These are phyloP conservation scores for Habroteleia sp. DNA, from an alignment of 2,888 invertebrate species.

Conservation along the genomic window DNA sequence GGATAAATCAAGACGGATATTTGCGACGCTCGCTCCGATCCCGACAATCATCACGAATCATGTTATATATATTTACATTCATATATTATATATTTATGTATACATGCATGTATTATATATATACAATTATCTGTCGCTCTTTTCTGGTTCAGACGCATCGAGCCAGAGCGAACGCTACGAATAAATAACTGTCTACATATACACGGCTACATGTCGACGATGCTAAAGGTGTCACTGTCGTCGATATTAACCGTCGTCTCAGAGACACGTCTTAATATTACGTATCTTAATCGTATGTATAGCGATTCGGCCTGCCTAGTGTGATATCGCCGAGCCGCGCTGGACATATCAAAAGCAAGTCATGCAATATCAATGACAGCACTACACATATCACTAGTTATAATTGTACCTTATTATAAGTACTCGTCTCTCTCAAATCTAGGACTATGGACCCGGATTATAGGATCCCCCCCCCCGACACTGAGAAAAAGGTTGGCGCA, in stretches of 20 bases:
- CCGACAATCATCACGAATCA: constrained; percentile 63
- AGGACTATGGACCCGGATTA: too few relatives aligned
- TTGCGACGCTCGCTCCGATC: constrained; percentile 63
- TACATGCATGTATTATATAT: constrained; percentile 52
- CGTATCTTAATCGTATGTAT: constrained; percentile 51
- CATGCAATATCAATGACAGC: constrained; percentile 41
- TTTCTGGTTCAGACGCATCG: constrained; percentile 49
- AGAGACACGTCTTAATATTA: constrained; percentile 53
- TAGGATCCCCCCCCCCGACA: constrained; percentile 26
- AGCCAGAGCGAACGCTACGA: constrained; percentile 33
- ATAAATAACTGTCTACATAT: constrained; percentile 36
- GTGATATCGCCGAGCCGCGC: constrained; percentile 59
- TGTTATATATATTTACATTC: constrained; percentile 47
- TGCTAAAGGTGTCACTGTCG: constrained; percentile 35
- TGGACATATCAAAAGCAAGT: constrained; percentile 59
- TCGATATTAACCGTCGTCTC: constrained; percentile 41
- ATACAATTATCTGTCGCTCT: constrained; percentile 49
- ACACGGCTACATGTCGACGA: constrained; percentile 38
- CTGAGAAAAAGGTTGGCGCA: too few relatives aligned
- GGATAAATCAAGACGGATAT: constrained; percentile 21
- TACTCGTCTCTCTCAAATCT: constrained; percentile 29
- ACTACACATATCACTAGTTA: constrained; percentile 60
- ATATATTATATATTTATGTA: constrained; percentile 54
- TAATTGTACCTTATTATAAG: constrained; percentile 50
- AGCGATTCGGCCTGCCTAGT: constrained; percentile 61